Evolutionary conservation across 2,113 vertebrate genomes (phyloP), one percentile per base, ranked within the genome.

Genomic region (Coracopsis vasa): DNA sequence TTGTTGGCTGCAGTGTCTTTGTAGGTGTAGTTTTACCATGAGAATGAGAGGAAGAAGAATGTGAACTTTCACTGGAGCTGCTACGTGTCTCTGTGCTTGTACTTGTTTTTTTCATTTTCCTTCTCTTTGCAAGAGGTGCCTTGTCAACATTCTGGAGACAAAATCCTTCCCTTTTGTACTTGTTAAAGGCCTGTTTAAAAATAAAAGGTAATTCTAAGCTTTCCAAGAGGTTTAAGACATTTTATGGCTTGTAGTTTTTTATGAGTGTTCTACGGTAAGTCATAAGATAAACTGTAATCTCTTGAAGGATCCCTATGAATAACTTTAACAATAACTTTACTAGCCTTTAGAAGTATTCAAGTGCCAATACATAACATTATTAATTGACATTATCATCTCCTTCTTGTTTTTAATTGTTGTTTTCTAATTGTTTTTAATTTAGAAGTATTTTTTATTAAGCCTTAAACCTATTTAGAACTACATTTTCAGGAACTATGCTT

Each of bases 51-150:
- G 99, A 98, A 3, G 99, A 99, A 12, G 99, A 99, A 75, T 99
- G 99, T 31, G 99, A 99, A 95, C 99, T 99, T 98, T 99, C 99
- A 50, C 99, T 99, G 80, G 99, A 99, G 95, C 99, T 99, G 98
- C 99, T 99, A 96, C 99, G 99, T 2, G 99, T 99, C 95, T 99
- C 99, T 6, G 99, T 99, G 94, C 99, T 99, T 78, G 99, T 99
- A 97, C 99, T 99, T 1, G 99, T 99, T 97, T 99, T 99, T 86
- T 99, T 99, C 99, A 99, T 99, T 96, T 99, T 99, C 95, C 99
- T 98, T 91, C 99, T 98, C 97, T 99, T 99, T 25, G 99, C 99
- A 97, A 99, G 94, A 19, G 98, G 98, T 29, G 98, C 98, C 92
- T 98, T 98, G 81, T 99, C 99, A 77, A 99, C 99, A 13, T 99